Evolutionary conservation across 1,140 invertebrate species (phyloP), one percentile per base, ranked within the genome.

Genomic region (Drosophila kikkawai): DNA sequence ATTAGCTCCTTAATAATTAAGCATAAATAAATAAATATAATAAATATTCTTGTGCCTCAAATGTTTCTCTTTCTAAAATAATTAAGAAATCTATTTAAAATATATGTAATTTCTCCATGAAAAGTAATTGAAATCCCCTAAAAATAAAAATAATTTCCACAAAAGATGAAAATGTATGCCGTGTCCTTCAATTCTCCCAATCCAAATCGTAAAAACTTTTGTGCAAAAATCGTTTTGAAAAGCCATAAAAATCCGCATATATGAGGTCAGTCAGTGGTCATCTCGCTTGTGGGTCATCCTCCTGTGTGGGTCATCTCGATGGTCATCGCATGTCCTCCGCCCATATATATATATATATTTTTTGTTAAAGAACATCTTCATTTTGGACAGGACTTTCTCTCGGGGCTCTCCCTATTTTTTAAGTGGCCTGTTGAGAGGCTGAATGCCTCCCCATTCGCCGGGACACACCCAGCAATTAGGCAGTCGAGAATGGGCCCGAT

Each of bases 381-480:
- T 73, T 12, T 58, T 17, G 9, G 19, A 41, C 57, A 29, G 26
- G 36, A 50, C 29, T 37, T 55, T 50, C 37, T 45, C 13, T 26
- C 17, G n/a, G 11, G 41, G 12, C n/a, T 39, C 17, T 32, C 12
- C 29, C 48, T 69, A 3, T 44, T 74, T 73, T 73, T 74, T 74
- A 74, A 74, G 70, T 81, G 75, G 64, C 39, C 63, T 58, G 22
- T 67, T 70, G 73, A 84, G 68, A 69, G 64, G 79, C 50, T 34
- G 45, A 67, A 42, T 45, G 65, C 55, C 79, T 66, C 42, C 64
- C 55, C 70, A 57, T 73, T 57, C 36, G 42, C 11, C n/a, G 41
- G 73, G 84, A 68, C 85, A 88, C 84, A 79, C 84, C 84, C 84
- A 80, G 80, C 85, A 88, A 88, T 88, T 88, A 88, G 78, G 75